Conservation (phyloP, 2,113 vertebrate genomes). For the Arvicanthis niloticus region DNA sequence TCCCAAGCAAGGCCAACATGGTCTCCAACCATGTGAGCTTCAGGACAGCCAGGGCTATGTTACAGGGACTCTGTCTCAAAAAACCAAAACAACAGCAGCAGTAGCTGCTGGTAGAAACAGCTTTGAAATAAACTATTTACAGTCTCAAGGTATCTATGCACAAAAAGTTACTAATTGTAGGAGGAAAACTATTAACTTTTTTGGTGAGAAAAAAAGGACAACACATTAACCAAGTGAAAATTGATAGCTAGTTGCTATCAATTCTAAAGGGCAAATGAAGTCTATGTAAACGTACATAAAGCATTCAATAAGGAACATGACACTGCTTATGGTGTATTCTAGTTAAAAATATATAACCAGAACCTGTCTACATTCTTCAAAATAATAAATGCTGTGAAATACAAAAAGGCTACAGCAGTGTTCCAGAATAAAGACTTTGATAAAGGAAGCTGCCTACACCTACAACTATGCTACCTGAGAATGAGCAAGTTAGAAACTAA, state of each 20-base stretch:
- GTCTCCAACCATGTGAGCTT: background rate
- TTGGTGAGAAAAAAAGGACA: background rate
- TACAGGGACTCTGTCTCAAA: background rate
- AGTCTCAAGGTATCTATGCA: background rate
- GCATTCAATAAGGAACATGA: background rate
- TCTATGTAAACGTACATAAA: background rate
- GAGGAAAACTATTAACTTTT: slow-evolving; percentile 14
- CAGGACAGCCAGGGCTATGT: background rate
- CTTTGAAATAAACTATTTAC: background rate
- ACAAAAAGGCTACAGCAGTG: too few relatives aligned
- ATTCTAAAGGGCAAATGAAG: background rate
- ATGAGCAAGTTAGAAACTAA: background rate
- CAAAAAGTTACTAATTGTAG: slow-evolving; percentile 51
- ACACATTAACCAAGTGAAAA: slow-evolving; percentile 16
- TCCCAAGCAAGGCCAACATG: background rate
- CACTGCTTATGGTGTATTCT: background rate
- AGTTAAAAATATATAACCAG: background rate
- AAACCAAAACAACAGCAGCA: background rate
- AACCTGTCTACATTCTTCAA: background rate
- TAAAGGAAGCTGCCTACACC: background rate
- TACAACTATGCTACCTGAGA: background rate
- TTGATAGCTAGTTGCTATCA: slow-evolving; percentile 32
- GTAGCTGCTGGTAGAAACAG: background rate
- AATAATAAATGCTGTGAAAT: background rate
- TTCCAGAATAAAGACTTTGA: too few relatives aligned